Conservation (phyloP, 2,797 vertebrate genomes). For the Pseudochirops cupreus region DNA sequence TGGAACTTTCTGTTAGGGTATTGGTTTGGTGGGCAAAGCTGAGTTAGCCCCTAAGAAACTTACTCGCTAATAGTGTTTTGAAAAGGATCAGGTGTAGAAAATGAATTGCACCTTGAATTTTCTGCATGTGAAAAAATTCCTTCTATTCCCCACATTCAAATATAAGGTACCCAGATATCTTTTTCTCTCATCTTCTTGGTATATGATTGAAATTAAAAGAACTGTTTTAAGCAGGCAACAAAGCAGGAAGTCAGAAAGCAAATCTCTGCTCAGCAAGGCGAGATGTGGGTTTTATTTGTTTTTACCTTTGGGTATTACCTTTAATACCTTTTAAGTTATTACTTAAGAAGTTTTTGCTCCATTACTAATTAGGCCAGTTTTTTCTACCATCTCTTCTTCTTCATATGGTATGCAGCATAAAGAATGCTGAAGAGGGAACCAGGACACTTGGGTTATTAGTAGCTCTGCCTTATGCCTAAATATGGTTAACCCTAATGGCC, state of each 20-base stretch:
- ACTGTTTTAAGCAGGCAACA: not conserved
- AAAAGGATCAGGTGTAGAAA: slow-evolving; percentile 9
- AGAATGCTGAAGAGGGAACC: not conserved
- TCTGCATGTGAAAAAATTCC: not conserved
- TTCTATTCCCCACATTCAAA: not conserved
- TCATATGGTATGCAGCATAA: not conserved
- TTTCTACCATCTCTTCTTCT: not conserved
- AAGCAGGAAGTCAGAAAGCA: not conserved
- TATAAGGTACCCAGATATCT: not conserved
- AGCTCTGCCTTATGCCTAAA: not conserved
- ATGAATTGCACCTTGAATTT: not conserved
- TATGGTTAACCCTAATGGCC: not conserved
- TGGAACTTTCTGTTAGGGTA: slow-evolving; percentile 38
- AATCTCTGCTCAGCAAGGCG: not conserved
- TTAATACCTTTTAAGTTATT: too few species aligned
- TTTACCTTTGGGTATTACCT: not conserved
- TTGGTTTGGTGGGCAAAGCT: slow-evolving; percentile 4
- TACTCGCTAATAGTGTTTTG: slow-evolving; percentile 35
- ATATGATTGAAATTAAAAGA: not conserved
- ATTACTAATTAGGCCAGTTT: not conserved
- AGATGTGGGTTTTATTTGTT: not conserved
- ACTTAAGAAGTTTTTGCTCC: not conserved
- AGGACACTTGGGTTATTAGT: not conserved
- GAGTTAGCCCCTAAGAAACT: not conserved
- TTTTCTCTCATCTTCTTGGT: not conserved